Evolutionary conservation across 2,113 vertebrate species (phyloP).

Genomic region (Amblyopsis rosae): DNA sequence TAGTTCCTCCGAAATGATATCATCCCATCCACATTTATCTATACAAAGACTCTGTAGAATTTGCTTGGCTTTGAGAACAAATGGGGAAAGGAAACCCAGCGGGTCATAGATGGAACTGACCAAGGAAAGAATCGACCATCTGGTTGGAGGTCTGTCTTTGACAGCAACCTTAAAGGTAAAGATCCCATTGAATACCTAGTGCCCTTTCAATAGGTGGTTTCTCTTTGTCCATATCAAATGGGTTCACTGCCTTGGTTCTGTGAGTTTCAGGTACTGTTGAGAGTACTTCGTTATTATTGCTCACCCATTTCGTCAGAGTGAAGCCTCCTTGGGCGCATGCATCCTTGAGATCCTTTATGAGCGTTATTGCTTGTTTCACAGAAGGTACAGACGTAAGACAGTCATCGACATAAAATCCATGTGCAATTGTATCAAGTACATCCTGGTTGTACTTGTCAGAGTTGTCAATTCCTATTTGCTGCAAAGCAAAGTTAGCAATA

Average conservation of each 20-base stretch:
- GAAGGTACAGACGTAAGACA: background rate
- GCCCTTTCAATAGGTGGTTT: background rate
- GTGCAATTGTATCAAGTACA: background rate
- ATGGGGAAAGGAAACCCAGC: background rate
- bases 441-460: background rate
- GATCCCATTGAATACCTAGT: background rate
- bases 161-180: background rate
- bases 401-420: background rate
- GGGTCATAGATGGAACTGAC: conserved; percentile 4
- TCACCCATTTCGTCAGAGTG: background rate
- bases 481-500: no score
- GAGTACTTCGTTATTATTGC: background rate
- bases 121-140: background rate
- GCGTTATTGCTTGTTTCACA: background rate
- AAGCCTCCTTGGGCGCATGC: background rate
- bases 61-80: background rate
- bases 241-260: background rate
- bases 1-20: no score
- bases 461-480: background rate
- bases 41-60: no score
- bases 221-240: background rate
- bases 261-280: background rate
- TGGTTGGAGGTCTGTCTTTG: background rate
- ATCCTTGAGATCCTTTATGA: background rate
- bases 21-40: no score